These are phyloP conservation scores for Eutolmus rufibarbis DNA, from an alignment of 2,888 invertebrate species.

Conservation along the genomic window DNA sequence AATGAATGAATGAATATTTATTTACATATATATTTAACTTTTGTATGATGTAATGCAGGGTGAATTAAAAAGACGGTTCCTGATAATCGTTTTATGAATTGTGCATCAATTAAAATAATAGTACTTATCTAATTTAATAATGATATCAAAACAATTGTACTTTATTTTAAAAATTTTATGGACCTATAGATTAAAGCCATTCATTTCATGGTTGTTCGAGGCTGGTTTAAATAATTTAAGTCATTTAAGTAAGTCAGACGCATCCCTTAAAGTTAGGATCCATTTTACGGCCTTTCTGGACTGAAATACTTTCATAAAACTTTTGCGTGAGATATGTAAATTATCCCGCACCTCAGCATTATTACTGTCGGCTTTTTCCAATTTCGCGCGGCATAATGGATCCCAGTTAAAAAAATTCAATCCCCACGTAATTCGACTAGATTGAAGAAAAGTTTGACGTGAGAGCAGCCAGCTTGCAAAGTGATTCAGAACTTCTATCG, in stretches of 20 bases:
- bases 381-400: neutral
- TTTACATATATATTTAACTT: no score
- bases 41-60: no score
- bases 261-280: neutral
- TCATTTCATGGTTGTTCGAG: no score
- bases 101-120: no score
- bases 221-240: neutral
- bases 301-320: neutral
- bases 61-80: no score
- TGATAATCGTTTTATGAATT: no score
- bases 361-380: neutral
- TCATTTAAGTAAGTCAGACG: neutral
- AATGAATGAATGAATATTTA: no score
- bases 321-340: neutral
- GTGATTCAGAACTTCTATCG: conserved; percentile 11
- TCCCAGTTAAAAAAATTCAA: neutral
- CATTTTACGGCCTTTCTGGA: neutral
- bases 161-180: no score
- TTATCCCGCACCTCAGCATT: neutral
- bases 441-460: neutral
- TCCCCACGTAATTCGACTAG: neutral
- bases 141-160: no score
- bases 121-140: no score
- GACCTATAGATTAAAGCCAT: no score
- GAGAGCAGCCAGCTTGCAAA: neutral